Evolutionary conservation across 2,113 vertebrate species (phyloP), one percentile per base, ranked within the genome.

Genomic region (Cyanistes caeruleus): DNA sequence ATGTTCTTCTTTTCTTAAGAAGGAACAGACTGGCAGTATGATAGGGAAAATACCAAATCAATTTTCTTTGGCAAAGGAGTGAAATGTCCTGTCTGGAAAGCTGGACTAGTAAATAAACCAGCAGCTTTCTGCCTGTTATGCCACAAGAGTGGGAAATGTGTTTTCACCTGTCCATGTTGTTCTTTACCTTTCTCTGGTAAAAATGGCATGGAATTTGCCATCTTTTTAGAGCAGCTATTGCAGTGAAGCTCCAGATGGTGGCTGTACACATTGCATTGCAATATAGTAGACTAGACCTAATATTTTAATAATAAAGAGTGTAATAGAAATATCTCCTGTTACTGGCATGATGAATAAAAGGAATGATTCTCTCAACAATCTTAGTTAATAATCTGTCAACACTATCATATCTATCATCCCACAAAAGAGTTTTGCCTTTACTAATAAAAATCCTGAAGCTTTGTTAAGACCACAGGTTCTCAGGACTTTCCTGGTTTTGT

Each of bases 111-210:
- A 55, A 77, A 67, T 33, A 62, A 82, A n/a, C 2, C 23, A 78
- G 21, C 13, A 81, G 11, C 27, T 65, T 13, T 22, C 49, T 60
- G 25, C 35, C 33, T 21, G 1, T 39, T 35, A 7, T 46, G 17
- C 17, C 49, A 51, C 2, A 0, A 16, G 41, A 33, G 39, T 2
- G 4, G 30, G 35, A n/a, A 55, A 46, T n/a, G 10, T 13, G 5
- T 28, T 63, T 89, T 55, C 13, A 39, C n/a, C 11, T 31, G 8
- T 8, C 33, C 15, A 11, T 17, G 11, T 8, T 15, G 23, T 30
- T 63, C 14, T 18, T 56, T n/a, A 20, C 3, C 15, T 60, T 62
- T 55, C 37, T 12, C 55, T 65, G 31, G 14, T 39, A 33, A 37
- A 72, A 77, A 44, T 28, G 7, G 21, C n/a, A 15, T 55, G 23